phyloP scores from a whole-genome alignment of 2,113 vertebrate species.

The Falcunculus frontatus region DNA sequence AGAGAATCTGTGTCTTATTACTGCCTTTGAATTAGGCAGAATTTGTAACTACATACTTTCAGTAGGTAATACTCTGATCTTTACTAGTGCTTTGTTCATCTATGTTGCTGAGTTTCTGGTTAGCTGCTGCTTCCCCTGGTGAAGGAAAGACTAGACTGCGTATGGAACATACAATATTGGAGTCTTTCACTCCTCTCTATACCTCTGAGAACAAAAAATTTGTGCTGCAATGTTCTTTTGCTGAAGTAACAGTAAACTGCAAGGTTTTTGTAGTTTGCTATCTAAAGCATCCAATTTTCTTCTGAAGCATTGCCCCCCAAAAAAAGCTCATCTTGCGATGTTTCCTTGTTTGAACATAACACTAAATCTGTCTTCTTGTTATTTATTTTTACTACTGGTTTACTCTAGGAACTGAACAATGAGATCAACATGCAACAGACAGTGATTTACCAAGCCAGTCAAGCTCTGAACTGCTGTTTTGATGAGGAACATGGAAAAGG shows the following conservation, averaged over 20 bases:
- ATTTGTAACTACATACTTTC: not conserved
- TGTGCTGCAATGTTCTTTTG: not conserved
- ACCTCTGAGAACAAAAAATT: not conserved
- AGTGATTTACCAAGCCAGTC: conserved; percentile 94
- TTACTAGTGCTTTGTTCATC: not conserved
- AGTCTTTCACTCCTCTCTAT: not conserved
- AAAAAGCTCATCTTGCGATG: not conserved
- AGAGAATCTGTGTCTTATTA: not conserved
- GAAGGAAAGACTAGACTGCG: not conserved
- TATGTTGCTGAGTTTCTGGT: not conserved
- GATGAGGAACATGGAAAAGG: conserved; percentile 97
- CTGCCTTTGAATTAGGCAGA: not conserved
- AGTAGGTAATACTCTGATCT: not conserved
- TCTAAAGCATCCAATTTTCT: not conserved
- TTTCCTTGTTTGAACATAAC: not conserved
- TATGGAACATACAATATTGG: not conserved
- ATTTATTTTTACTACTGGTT: not conserved
- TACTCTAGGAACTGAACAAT: conserved; percentile 76
- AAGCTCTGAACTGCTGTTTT: conserved; percentile 94
- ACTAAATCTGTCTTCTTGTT: not conserved
- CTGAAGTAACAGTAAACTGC: not conserved
- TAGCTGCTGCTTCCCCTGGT: not conserved
- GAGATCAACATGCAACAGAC: conserved; percentile 95
- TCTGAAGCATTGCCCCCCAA: not conserved
- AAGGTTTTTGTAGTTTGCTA: not conserved